Evolutionary conservation across 92 coral and sea anemone species (phyloP), one percentile per base, ranked within the genome.

Genomic region (Porites divaricata): DNA sequence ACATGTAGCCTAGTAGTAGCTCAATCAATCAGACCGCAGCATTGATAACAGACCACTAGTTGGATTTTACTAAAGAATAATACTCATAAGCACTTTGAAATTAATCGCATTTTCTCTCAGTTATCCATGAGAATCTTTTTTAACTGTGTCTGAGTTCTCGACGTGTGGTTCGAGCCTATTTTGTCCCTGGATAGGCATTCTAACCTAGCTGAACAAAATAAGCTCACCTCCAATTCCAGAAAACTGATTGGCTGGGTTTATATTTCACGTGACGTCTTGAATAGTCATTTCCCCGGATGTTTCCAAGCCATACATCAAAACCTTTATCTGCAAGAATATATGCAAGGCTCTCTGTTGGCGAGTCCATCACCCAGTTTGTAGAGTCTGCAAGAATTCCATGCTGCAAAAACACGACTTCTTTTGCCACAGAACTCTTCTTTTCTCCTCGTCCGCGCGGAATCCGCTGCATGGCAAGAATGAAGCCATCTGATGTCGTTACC

Each of bases 291-390:
- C 98, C 98, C 16, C 98, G 88, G 14, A 81, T 83, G 87, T 95
- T 95, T 9, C 98, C 98, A 13, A 95, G 94, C 98, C 98, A 95
- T 16, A 95, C 98, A 79, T 95, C 98, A 49, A 88, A 95, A 20
- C 98, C 98, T 62, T 77, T 83, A 77, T 95, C 98, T 25, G 98
- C 98, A 24, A 95, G 87, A n/a, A 92, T 92, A 81, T 92, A 95
- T 11, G 91, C 96, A 52, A 95, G 88, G 74, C 98, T 95, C 70
- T 74, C 63, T 26, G 90, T 80, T 54, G 94, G 83, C 23, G 64
- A 83, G 80, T 95, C 89, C 76, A 95, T 73, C 20, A 95, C 85
- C 92, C 93, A 95, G 81, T 92, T 85, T 22, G 93, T 88, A 2
- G 98, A 87, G 74, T 93, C 95, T 35, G 91, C 94, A 1, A 92